Evolutionary conservation across 2,797 vertebrate species (phyloP).

Genomic region (Champsocephalus gunnari): DNA sequence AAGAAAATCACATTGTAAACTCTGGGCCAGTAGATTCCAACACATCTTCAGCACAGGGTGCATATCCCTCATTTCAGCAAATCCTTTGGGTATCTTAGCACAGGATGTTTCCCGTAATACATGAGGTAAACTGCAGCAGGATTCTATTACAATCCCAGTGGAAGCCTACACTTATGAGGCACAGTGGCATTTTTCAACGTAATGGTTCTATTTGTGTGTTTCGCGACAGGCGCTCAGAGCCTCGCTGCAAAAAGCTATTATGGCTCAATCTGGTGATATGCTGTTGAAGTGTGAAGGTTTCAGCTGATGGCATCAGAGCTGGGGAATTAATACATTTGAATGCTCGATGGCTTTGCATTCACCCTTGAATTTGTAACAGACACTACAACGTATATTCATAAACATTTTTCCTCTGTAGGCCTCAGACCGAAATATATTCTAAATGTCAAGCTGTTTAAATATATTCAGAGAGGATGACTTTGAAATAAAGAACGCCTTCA

Average conservation of each 20-base stretch:
- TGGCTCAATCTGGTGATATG: constrained; percentile 48
- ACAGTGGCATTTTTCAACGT: constrained; percentile 51
- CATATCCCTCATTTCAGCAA: constrained; percentile 35
- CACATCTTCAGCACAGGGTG: constrained; percentile 24
- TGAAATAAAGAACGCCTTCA: not conserved
- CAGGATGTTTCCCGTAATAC: constrained; percentile 36
- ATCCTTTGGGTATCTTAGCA: constrained; percentile 52
- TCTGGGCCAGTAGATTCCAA: constrained; percentile 20
- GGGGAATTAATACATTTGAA: constrained; percentile 47
- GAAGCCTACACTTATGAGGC: constrained; percentile 46
- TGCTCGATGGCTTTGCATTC: constrained; percentile 29
- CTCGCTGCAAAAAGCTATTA: constrained; percentile 42
- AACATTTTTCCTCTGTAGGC: not conserved
- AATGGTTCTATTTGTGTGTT: constrained; percentile 47
- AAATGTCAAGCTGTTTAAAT: constrained; percentile 7
- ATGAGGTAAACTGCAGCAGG: constrained; percentile 42
- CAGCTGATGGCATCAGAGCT: constrained; percentile 31
- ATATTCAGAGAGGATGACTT: constrained; percentile 11
- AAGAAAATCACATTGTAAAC: constrained; percentile 44
- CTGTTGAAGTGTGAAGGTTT: constrained; percentile 47
- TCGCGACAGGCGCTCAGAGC: constrained; percentile 31
- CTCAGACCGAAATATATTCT: not conserved
- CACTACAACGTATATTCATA: constrained; percentile 7
- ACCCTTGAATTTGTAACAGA: constrained; percentile 18
- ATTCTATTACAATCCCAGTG: constrained; percentile 48